phyloP scores from a whole-genome alignment of 2,888 invertebrate species.

The Ectropis crepuscularia region DNA sequence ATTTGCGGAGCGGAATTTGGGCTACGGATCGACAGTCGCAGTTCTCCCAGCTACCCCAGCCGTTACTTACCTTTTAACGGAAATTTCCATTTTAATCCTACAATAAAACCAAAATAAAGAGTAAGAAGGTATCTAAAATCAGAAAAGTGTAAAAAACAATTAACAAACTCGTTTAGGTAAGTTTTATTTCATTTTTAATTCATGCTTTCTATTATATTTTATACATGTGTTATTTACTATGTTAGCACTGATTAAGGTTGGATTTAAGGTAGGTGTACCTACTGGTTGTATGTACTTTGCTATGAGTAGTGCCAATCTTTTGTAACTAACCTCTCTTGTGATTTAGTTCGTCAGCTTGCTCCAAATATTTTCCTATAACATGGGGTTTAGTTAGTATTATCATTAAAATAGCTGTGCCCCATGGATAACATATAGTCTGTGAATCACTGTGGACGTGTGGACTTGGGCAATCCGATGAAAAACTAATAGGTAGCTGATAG shows the following conservation, averaged over 20 bases:
- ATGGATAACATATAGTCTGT: neutral
- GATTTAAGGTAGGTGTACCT: no score
- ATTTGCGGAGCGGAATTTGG: no score
- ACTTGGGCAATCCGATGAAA: no score
- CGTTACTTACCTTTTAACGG: no score
- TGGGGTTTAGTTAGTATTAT: constrained; percentile 14
- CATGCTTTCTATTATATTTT: constrained; percentile 27
- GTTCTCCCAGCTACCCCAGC: no score
- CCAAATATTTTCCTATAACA: constrained; percentile 70
- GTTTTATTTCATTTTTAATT: constrained; percentile 5
- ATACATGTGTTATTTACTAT: no score
- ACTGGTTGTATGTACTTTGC: constrained; percentile 14
- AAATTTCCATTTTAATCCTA: no score
- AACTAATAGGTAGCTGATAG: no score
- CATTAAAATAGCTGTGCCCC: neutral
- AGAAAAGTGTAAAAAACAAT: no score
- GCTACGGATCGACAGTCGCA: no score
- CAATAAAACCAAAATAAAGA: no score
- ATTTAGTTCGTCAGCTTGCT: constrained; percentile 62
- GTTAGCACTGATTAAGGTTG: constrained; percentile 6
- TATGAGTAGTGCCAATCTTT: constrained; percentile 42
- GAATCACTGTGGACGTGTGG: neutral
- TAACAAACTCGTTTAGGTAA: neutral
- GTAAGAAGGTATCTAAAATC: no score
- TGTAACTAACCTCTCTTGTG: constrained; percentile 56